A percentile compares a stretch with the other conserved stretches of the same genome.
Conservation (phyloP, 2,797 vertebrate genomes). For the Oreortyx pictus region DNA sequence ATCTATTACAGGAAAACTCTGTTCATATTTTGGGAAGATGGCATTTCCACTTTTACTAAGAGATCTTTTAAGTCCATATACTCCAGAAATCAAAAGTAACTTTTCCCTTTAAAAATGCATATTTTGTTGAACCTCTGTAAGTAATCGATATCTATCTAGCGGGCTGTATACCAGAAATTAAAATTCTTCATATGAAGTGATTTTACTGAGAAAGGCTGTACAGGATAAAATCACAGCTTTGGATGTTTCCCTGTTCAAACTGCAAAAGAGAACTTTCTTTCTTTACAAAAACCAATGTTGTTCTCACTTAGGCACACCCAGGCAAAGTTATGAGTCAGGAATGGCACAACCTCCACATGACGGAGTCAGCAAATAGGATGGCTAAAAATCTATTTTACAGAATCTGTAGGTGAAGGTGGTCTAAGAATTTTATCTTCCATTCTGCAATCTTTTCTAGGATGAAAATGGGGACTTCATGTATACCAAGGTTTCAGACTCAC, state of each 20-base stretch:
- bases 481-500: constrained; percentile 66
- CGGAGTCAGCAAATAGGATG: background rate
- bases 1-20: background rate
- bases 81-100: background rate
- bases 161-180: constrained; percentile 12
- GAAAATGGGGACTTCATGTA: constrained; percentile 57
- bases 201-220: background rate
- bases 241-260: background rate
- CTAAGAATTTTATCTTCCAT: constrained; percentile 62
- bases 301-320: constrained; percentile 42
- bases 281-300: constrained; percentile 32
- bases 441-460: constrained; percentile 66
- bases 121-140: background rate
- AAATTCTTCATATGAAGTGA: constrained; percentile 21
- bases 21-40: background rate
- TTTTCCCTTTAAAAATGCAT: background rate
- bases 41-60: background rate
- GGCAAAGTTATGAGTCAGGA: constrained; percentile 1
- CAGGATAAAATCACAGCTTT: constrained; percentile 18
- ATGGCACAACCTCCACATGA: background rate
- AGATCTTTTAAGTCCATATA: background rate
- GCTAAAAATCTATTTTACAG: constrained; percentile 67
- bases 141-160: constrained; percentile 1
- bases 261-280: constrained; percentile 1
- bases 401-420: constrained; percentile 58